A percentile compares a stretch with the other conserved stretches of the same genome.
phyloP scores from a whole-genome alignment of 2,113 vertebrate genomes.

The Cyrtonyx montezumae region DNA sequence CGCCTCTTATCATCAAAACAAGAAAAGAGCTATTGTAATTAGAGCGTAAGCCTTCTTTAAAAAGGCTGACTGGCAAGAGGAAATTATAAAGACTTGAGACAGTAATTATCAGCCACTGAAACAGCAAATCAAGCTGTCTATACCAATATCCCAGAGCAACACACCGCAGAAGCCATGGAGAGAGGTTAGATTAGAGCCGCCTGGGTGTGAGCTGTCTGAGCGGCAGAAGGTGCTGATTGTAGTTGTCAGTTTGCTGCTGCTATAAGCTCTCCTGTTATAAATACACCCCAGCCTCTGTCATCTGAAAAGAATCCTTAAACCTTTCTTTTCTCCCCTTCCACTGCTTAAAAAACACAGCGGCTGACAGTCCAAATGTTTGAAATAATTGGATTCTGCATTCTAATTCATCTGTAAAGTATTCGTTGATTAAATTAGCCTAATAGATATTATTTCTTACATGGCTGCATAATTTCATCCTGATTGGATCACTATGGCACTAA shows the following conservation, averaged over 20 bases:
- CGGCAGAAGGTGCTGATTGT: slow-evolving; percentile 58
- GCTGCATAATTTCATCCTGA: slow-evolving; percentile 87
- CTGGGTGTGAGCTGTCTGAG: slow-evolving; percentile 20
- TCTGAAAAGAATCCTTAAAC: slow-evolving; percentile 57
- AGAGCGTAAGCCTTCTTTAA: not conserved
- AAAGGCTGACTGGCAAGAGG: not conserved
- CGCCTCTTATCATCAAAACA: not conserved
- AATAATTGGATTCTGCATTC: slow-evolving; percentile 96
- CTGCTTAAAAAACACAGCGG: slow-evolving; percentile 40
- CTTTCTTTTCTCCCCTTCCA: slow-evolving; percentile 2
- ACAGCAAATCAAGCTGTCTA: slow-evolving; percentile 23
- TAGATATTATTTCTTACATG: slow-evolving; percentile 96
- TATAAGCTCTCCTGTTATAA: slow-evolving; percentile 41
- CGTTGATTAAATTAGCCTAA: slow-evolving; percentile 99
- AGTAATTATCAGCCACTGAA: not conserved
- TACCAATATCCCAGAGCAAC: not conserved
- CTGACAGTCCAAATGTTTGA: slow-evolving; percentile 86
- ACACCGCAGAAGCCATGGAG: not conserved
- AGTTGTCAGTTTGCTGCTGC: slow-evolving; percentile 56
- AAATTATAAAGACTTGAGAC: not conserved
- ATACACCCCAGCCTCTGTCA: slow-evolving; percentile 49
- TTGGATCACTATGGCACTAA: slow-evolving; percentile 81
- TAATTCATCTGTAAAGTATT: slow-evolving; percentile 96
- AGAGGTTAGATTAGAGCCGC: not conserved
- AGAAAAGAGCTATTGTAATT: not conserved